phyloP scores from a whole-genome alignment of 2,113 vertebrate species.

The Perca flavescens region DNA sequence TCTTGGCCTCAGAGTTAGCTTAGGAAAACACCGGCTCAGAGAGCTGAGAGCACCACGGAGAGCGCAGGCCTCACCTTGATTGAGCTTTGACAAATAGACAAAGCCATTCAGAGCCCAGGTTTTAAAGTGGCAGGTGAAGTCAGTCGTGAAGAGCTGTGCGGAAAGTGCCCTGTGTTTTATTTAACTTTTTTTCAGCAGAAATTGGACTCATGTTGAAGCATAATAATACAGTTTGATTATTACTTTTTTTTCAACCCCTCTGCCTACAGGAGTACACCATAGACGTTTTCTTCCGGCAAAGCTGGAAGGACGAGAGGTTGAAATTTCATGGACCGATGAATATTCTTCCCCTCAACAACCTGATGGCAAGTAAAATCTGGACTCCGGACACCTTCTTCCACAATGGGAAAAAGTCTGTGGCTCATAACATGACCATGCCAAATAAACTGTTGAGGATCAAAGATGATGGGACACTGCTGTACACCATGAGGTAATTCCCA shows the following conservation, averaged over 20 bases:
- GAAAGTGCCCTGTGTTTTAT: constrained; percentile 6
- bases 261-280: constrained; percentile 95
- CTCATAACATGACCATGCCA: constrained; percentile 99
- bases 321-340: constrained; percentile 98
- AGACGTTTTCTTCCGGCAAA: constrained; percentile 98
- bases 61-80: constrained; percentile 26
- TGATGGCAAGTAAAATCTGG: constrained; percentile 99
- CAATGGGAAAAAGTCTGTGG: constrained; percentile 98
- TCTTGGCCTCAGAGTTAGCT: constrained; percentile 40
- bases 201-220: background rate
- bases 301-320: constrained; percentile 96
- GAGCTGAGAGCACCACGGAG: constrained; percentile 19
- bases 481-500: constrained; percentile 94
- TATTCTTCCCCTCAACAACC: constrained; percentile 95
- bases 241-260: constrained; percentile 6
- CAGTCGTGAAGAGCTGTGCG: constrained; percentile 24
- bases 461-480: constrained; percentile 95
- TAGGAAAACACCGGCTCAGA: constrained; percentile 33
- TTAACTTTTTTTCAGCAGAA: background rate
- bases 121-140: constrained; percentile 46
- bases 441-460: constrained; percentile 97
- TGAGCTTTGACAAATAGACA: constrained; percentile 45
- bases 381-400: constrained; percentile 99
- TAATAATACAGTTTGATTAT: constrained; percentile 3
- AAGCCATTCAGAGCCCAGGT: background rate